Evolutionary conservation across 2,797 vertebrate genomes (phyloP).

Genomic region (Masticophis lateralis): DNA sequence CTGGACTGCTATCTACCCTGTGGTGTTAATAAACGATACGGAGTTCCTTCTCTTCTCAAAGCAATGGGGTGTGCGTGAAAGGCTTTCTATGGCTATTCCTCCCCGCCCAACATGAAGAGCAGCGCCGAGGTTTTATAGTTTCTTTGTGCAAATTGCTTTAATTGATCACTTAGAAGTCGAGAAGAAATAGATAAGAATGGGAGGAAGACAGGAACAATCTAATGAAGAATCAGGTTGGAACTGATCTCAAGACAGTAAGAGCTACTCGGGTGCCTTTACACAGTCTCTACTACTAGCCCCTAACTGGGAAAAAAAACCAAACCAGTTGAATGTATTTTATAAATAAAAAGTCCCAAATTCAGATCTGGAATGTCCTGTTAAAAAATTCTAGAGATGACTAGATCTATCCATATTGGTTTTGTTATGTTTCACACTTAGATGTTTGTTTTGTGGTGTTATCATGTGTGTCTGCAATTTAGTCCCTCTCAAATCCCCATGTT

Average conservation of each 20-base stretch:
- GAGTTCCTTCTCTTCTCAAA: not conserved
- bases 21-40: constrained; percentile 23
- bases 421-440: not conserved
- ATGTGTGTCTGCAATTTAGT: not conserved
- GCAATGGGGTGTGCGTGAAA: constrained; percentile 2
- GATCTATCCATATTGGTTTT: not conserved
- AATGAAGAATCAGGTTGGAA: not conserved
- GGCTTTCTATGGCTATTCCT: constrained; percentile 15
- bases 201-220: not conserved
- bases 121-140: not conserved
- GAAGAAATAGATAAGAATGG: not conserved
- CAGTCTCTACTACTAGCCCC: not conserved
- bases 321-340: not conserved
- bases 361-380: not conserved
- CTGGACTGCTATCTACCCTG: not conserved
- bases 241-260: not conserved
- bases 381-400: not conserved
- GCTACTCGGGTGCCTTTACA: not conserved
- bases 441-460: not conserved
- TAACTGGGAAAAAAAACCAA: no score
- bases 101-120: not conserved
- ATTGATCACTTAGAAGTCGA: constrained; percentile 9
- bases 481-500: not conserved
- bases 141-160: constrained; percentile 17
- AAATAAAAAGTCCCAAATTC: not conserved